phyloP scores from a whole-genome alignment of 2,797 vertebrate genomes.

The Chrosomus eos region DNA sequence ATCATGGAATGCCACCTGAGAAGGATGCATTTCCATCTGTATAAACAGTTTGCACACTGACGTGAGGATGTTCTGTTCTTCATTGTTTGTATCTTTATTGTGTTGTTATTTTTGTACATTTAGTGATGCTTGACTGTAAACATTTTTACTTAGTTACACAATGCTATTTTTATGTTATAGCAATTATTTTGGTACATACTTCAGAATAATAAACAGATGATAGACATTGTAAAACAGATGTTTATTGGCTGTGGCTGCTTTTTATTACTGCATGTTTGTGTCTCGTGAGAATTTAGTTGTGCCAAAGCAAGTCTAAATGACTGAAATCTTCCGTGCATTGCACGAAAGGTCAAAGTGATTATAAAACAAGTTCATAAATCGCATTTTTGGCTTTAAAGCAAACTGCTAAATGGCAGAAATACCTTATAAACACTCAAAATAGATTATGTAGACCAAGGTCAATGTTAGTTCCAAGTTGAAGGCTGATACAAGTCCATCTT shows the following conservation, averaged over 20 bases:
- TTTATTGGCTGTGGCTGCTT: conserved; percentile 47
- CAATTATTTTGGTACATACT: conserved; percentile 89
- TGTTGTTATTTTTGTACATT: conserved; percentile 86
- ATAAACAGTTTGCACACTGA: conserved; percentile 99
- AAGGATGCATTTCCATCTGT: conserved; percentile 90
- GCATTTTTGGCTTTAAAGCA: conserved; percentile 2
- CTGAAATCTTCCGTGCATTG: not conserved
- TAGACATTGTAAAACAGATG: conserved; percentile 64
- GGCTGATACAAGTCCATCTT: conserved; percentile 12
- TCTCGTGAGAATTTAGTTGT: not conserved
- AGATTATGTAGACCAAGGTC: conserved; percentile 37
- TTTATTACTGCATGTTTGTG: conserved; percentile 7
- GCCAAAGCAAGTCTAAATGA: conserved; percentile 8
- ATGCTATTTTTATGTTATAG: conserved; percentile 88
- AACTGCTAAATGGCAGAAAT: not conserved
- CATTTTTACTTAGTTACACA: conserved; percentile 92
- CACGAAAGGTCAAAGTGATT: conserved; percentile 32
- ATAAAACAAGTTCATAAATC: conserved; percentile 9
- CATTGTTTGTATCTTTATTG: conserved; percentile 78
- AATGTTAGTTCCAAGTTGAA: conserved; percentile 24
- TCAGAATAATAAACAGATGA: conserved; percentile 91
- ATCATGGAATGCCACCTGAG: conserved; percentile 91
- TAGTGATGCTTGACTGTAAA: conserved; percentile 90
- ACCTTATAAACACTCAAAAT: conserved; percentile 2
- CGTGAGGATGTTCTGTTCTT: conserved; percentile 89